Evolutionary conservation across 1,140 invertebrate genomes (phyloP).

Genomic region (Maniola jurtina): DNA sequence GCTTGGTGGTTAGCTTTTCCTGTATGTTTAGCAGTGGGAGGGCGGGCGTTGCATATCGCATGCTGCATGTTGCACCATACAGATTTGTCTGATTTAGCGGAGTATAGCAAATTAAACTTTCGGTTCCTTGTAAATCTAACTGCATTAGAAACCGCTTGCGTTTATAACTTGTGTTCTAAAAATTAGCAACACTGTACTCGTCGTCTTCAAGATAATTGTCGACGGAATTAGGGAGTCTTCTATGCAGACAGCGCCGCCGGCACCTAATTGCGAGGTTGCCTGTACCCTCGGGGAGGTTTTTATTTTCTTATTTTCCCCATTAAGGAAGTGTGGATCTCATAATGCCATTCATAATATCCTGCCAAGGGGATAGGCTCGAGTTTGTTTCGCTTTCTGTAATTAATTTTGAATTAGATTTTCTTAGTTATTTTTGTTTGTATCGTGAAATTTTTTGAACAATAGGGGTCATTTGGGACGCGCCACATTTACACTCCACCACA

Average conservation of each 20-base stretch:
- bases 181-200: slow-evolving; percentile 19
- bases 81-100: no score
- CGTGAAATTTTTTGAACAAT: neutral
- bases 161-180: slow-evolving; percentile 14
- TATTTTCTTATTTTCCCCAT: slow-evolving; percentile 1
- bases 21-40: no score
- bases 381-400: slow-evolving; percentile 3
- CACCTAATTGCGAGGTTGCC: slow-evolving; percentile 5
- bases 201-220: slow-evolving; percentile 41
- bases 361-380: neutral
- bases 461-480: neutral
- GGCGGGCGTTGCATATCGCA: no score
- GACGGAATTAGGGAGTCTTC: slow-evolving; percentile 32
- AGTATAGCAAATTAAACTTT: no score
- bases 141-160: neutral
- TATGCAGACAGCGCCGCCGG: slow-evolving; percentile 19
- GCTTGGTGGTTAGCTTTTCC: no score
- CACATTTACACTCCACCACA: no score
- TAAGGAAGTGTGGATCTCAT: slow-evolving; percentile 8
- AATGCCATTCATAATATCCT: slow-evolving; percentile 4
- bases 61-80: no score
- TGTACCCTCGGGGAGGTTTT: slow-evolving; percentile 10
- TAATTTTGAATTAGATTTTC: neutral
- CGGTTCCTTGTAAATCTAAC: no score
- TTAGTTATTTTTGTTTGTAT: neutral